A percentile compares a stretch with the other conserved stretches of the same genome.
Conservation (phyloP, 1,140 invertebrate genomes). For the Drosophila arawakana region DNA sequence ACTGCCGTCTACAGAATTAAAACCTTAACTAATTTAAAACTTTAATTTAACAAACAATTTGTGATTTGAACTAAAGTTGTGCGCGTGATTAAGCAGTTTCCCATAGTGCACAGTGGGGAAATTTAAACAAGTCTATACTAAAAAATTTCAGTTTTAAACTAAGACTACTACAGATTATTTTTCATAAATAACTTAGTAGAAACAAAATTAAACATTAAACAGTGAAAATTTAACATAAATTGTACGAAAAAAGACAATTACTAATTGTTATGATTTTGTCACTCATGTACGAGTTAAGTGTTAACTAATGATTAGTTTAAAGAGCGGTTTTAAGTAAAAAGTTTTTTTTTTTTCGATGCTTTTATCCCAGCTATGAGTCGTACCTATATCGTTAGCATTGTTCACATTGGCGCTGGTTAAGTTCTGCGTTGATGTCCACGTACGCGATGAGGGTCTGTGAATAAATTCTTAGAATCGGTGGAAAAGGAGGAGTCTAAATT, state of each 20-base stretch:
- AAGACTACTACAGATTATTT: not conserved
- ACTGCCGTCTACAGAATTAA: too few relatives aligned
- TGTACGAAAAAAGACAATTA: not conserved
- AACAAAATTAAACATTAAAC: constrained; percentile 12
- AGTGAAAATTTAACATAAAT: constrained; percentile 13
- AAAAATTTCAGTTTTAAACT: not conserved
- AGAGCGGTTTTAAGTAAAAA: not conserved
- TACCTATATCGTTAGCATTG: constrained; percentile 82
- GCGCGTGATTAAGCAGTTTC: not conserved
- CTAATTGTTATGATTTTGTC: not conserved
- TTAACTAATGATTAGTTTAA: constrained; percentile 2
- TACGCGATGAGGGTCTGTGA: constrained; percentile 78
- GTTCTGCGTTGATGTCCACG: constrained; percentile 86
- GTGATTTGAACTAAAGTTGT: not conserved
- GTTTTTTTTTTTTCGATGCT: too few relatives aligned
- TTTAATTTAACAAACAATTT: too few relatives aligned
- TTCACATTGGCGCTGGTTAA: constrained; percentile 79
- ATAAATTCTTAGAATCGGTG: not conserved
- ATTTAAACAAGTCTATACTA: not conserved
- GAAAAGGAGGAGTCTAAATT: not conserved
- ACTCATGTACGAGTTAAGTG: constrained; percentile 22
- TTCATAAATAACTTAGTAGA: not conserved
- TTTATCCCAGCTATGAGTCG: constrained; percentile 3
- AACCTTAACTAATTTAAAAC: not conserved
- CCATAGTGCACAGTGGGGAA: not conserved